phyloP scores from a whole-genome alignment of 2,113 vertebrate genomes.

The Nothobranchius kuhntae region DNA sequence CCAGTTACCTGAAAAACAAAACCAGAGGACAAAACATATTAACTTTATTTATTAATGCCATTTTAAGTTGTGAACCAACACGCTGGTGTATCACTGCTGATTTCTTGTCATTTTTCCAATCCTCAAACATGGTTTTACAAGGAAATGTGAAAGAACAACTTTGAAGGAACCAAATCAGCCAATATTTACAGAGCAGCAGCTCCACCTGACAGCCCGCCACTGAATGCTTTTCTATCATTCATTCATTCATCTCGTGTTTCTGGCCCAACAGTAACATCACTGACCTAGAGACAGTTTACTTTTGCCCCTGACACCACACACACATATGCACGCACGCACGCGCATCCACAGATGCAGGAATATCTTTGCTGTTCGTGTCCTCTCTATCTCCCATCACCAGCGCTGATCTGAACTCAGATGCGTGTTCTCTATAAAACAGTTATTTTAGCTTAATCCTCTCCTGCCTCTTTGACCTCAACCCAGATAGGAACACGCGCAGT shows the following conservation, averaged over 20 bases:
- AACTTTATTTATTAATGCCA: too few species aligned
- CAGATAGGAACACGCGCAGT: too few species aligned
- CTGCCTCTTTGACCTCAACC: too few species aligned
- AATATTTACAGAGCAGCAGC: background rate
- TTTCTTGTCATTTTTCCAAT: too few species aligned
- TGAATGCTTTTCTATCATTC: background rate
- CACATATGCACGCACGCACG: constrained; percentile 24
- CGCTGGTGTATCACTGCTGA: too few species aligned
- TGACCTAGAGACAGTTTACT: constrained; percentile 35
- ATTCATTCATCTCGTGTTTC: background rate
- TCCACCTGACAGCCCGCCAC: background rate
- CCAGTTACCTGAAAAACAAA: constrained; percentile 71
- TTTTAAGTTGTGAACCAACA: too few species aligned
- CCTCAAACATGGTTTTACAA: too few species aligned
- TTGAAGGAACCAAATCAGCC: too few species aligned
- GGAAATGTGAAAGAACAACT: too few species aligned
- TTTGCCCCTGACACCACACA: constrained; percentile 24
- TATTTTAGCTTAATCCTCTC: too few species aligned
- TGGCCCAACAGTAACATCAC: background rate
- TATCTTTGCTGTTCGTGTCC: constrained; percentile 64
- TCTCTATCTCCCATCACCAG: constrained; percentile 6
- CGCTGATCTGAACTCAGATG: background rate
- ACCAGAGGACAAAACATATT: background rate
- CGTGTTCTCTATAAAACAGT: too few species aligned
- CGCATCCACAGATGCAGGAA: constrained; percentile 43